Conservation (phyloP, 2,888 invertebrate genomes). For the Drosophila borborema region DNA sequence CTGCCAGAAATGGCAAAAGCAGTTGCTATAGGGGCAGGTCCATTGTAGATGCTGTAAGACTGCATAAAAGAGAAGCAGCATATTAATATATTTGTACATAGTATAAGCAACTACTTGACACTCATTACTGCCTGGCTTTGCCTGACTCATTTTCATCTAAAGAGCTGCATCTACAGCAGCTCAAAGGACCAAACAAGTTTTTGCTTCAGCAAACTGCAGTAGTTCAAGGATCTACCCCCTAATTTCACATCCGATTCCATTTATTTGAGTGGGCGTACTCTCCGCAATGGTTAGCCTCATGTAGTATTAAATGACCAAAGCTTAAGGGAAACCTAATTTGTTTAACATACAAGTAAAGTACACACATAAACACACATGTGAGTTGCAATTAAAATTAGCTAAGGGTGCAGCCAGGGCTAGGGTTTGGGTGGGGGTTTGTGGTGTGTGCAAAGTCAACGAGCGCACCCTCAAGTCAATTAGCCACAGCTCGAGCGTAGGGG, state of each 20-base stretch:
- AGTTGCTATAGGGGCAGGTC: background rate
- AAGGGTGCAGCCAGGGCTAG: constrained; percentile 42
- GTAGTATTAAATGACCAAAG: constrained; percentile 51
- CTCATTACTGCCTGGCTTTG: background rate
- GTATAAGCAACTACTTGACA: background rate
- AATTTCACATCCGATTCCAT: background rate
- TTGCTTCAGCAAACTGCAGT: background rate
- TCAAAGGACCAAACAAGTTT: background rate
- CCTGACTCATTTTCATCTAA: background rate
- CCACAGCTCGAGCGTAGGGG: constrained; percentile 10
- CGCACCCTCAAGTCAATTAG: constrained; percentile 64
- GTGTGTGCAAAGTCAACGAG: constrained; percentile 15
- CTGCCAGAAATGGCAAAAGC: background rate
- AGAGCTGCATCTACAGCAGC: background rate
- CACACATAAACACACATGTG: constrained; percentile 14
- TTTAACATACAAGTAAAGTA: constrained; percentile 43
- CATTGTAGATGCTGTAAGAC: background rate
- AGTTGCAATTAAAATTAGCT: constrained; percentile 65
- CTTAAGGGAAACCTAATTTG: constrained; percentile 69
- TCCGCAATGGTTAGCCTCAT: constrained; percentile 15
- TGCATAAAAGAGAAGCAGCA: background rate
- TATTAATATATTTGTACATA: background rate
- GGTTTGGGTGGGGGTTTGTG: background rate
- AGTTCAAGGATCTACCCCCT: background rate
- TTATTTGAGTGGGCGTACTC: constrained; percentile 4